Evolutionary conservation across 2,113 vertebrate genomes (phyloP), one percentile per base, ranked within the genome.

Genomic region (Mus musculus): DNA sequence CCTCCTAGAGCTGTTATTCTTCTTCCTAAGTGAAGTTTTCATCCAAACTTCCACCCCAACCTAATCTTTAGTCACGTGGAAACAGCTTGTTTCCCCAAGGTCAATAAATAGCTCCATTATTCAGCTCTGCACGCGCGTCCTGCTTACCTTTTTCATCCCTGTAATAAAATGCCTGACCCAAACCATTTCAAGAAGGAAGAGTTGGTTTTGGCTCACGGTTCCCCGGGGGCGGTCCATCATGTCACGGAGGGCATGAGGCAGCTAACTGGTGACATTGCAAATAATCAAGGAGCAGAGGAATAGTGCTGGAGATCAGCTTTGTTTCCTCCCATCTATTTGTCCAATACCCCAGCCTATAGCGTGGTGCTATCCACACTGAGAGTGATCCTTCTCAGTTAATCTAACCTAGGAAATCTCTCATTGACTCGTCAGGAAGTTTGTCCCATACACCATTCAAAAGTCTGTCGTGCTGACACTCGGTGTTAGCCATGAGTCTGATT

Each of bases 31-130:
- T 12, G 30, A 13, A 54, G 5, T 63, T 80, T 76, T 39, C 9
- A 3, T 9, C 5, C n/a, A 24, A 0, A 20, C 36, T 26, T 19
- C 54, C 22, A 8, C 46, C 33, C 20, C 4, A 5, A n/a, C 4
- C 5, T 33, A 1, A 5, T 59, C 33, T 94, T n/a, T 10, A 28
- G 33, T 88, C 33, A 20, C 39, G 0, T 4, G 16, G 54, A 67
- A 77, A 3, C 26, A 36, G 5, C 16, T 42, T n/a, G 33, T 76
- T 86, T 80, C 52, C 72, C 17, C 54, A 9, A 26, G 28, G 16
- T n/a, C 61, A 26, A 77, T 52, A 85, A 30, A 39, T 6, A 69
- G 59, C 75, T 39, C 0, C 33, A 22, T 42, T 49, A 54, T 42
- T 72, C 24, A 69, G 7, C n/a, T 69, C 36, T 59, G 49, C 26